A percentile compares a stretch with the other conserved stretches of the same genome.
Conservation (phyloP, 2,797 vertebrate species). For the Xerus rutilus region DNA sequence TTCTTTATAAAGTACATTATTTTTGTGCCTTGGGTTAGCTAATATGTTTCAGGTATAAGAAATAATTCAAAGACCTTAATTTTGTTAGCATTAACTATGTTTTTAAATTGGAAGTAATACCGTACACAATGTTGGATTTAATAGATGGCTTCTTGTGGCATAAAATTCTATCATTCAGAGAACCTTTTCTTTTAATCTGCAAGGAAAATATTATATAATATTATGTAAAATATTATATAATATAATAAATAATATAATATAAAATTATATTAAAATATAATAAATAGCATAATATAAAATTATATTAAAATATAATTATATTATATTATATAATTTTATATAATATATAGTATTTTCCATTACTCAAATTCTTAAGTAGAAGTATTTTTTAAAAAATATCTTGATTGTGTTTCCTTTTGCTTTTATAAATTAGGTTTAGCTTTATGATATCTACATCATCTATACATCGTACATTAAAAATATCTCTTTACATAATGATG, state of each 20-base stretch:
- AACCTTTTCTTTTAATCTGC: neutral
- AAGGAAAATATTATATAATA: neutral
- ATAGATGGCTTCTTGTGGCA: neutral
- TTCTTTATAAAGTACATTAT: conserved; percentile 43
- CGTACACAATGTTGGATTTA: neutral
- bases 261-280: no score
- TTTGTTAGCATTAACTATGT: neutral
- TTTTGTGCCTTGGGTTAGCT: neutral
- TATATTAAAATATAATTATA: no score
- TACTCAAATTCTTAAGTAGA: neutral
- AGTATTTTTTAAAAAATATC: neutral
- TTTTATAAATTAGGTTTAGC: conserved; percentile 33
- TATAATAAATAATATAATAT: no score
- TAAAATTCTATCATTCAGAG: neutral
- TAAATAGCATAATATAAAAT: no score
- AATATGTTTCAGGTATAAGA: neutral
- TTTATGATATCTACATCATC: neutral
- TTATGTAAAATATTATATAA: no score
- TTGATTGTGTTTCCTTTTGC: neutral
- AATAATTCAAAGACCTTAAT: conserved; percentile 36
- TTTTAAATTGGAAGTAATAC: neutral
- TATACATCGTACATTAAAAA: neutral
- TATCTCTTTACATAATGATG: neutral
- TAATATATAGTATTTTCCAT: no score
- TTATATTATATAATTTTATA: no score